Conservation (phyloP, 2,797 vertebrate species). For the Nyctibius grandis region DNA sequence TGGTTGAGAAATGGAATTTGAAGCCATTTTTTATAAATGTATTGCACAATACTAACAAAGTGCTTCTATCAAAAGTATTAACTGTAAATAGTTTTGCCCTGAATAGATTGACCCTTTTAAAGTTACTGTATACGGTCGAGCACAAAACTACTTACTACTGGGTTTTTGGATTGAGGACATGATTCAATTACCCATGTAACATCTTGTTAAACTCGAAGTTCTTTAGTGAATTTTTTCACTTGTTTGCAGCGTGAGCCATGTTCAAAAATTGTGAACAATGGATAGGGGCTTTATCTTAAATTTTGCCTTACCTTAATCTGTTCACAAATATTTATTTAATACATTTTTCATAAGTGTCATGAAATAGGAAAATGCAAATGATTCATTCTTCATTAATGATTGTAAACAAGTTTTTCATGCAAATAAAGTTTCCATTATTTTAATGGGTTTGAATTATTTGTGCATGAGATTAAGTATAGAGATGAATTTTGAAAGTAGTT, state of each 20-base stretch:
- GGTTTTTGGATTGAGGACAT: constrained; percentile 68
- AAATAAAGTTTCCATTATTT: constrained; percentile 84
- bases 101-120: constrained; percentile 57
- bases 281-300: constrained; percentile 72
- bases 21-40: constrained; percentile 79
- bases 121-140: constrained; percentile 63
- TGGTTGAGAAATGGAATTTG: constrained; percentile 75
- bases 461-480: background rate
- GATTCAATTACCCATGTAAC: constrained; percentile 58
- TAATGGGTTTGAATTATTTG: constrained; percentile 59
- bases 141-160: constrained; percentile 71
- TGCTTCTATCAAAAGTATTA: constrained; percentile 77
- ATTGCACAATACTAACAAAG: constrained; percentile 74
- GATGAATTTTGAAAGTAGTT: background rate
- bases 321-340: constrained; percentile 79
- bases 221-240: constrained; percentile 71
- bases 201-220: constrained; percentile 46
- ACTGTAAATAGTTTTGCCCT: constrained; percentile 65
- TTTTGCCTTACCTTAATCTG: constrained; percentile 79
- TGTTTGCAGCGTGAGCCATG: constrained; percentile 68
- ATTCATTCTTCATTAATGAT: constrained; percentile 79
- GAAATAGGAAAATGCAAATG: constrained; percentile 70
- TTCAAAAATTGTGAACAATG: constrained; percentile 66
- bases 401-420: constrained; percentile 80
- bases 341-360: constrained; percentile 75